Evolutionary conservation across 2,888 invertebrate genomes (phyloP).

Genomic region (Resseliella maxima): DNA sequence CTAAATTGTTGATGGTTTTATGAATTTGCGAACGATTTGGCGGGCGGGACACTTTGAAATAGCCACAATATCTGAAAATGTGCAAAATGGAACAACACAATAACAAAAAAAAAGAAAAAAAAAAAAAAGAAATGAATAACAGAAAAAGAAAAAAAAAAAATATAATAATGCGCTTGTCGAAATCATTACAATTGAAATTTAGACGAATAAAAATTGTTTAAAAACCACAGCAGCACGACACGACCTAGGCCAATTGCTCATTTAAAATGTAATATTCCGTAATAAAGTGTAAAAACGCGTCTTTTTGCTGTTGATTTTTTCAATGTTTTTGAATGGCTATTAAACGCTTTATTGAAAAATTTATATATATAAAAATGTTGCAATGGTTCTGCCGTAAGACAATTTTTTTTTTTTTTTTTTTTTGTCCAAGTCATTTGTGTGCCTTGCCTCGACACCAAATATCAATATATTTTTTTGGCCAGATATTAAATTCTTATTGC

Average conservation of each 20-base stretch:
- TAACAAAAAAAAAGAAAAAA: no score
- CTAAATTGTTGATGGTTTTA: constrained; percentile 3
- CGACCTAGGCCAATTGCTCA: constrained; percentile 34
- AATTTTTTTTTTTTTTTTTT: no score
- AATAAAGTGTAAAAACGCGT: constrained; percentile 10
- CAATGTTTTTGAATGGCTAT: background rate
- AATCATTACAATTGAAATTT: background rate
- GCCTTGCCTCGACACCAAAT: no score
- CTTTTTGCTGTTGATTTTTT: background rate
- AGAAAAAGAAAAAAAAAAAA: background rate
- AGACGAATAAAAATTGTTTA: background rate
- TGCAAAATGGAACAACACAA: no score
- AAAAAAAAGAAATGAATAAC: background rate
- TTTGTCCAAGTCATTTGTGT: no score
- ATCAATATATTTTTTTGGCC: no score
- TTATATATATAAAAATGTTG: background rate
- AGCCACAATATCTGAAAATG: background rate
- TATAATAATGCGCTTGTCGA: background rate
- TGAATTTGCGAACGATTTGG: background rate
- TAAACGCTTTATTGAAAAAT: background rate
- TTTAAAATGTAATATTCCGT: constrained; percentile 19
- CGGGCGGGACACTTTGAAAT: background rate
- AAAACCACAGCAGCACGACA: background rate
- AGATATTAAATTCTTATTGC: no score
- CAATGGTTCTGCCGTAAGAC: background rate